Evolutionary conservation across 2,888 invertebrate genomes (phyloP).

Genomic region (Notocelia uddmanniana): DNA sequence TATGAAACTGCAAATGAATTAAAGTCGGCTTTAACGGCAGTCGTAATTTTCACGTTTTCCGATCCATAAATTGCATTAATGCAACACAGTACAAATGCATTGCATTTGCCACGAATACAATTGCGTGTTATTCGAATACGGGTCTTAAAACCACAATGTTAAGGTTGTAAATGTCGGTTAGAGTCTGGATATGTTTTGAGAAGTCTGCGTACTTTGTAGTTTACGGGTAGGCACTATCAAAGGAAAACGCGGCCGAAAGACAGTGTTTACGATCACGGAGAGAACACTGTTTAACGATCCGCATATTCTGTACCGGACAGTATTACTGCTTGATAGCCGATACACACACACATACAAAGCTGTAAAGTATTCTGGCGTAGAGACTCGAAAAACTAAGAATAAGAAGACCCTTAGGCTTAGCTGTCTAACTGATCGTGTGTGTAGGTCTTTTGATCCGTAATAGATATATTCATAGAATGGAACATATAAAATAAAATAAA

Average conservation of each 20-base stretch:
- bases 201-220: slow-evolving; percentile 41
- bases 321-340: slow-evolving; percentile 48
- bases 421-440: too few species aligned
- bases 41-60: slow-evolving; percentile 54
- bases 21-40: slow-evolving; percentile 53
- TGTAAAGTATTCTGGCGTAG: slow-evolving; percentile 21
- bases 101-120: slow-evolving; percentile 45
- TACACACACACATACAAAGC: too few species aligned
- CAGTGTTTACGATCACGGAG: slow-evolving; percentile 76
- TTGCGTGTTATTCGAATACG: slow-evolving; percentile 24
- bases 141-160: slow-evolving; percentile 39
- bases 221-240: slow-evolving; percentile 49
- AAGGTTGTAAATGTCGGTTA: slow-evolving; percentile 26
- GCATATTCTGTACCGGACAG: slow-evolving; percentile 57
- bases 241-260: slow-evolving; percentile 55
- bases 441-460: too few species aligned
- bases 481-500: too few species aligned
- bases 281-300: slow-evolving; percentile 66
- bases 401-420: too few species aligned
- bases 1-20: slow-evolving; percentile 38
- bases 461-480: too few species aligned
- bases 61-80: slow-evolving; percentile 60
- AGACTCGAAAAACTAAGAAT: not conserved
- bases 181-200: slow-evolving; percentile 28
- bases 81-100: slow-evolving; percentile 56